Conservation (phyloP, 2,113 vertebrate species). For the Callopanchax toddi region DNA sequence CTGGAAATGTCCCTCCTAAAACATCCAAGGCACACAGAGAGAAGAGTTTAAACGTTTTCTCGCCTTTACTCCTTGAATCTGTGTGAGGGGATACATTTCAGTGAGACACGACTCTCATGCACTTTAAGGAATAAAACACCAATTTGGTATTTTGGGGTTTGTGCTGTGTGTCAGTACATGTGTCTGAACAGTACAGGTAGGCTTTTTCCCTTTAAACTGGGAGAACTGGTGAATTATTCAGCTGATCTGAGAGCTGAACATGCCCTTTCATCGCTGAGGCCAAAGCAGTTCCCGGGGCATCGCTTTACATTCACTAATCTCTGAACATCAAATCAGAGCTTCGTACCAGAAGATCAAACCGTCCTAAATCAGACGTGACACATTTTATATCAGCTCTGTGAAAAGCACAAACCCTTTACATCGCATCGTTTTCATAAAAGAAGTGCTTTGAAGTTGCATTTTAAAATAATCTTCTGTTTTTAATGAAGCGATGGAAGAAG, state of each 20-base stretch:
- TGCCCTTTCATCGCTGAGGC: slow-evolving; percentile 43
- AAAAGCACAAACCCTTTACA: too few relatives aligned
- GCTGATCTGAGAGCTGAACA: slow-evolving; percentile 43
- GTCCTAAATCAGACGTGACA: background rate
- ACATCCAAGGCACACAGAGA: too few relatives aligned
- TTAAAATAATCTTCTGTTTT: too few relatives aligned
- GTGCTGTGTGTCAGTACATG: slow-evolving; percentile 9
- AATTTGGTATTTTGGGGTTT: slow-evolving; percentile 3
- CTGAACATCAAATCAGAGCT: background rate
- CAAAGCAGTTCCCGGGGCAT: slow-evolving; percentile 14
- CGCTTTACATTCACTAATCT: slow-evolving; percentile 41
- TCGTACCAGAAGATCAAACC: background rate
- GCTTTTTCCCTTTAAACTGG: slow-evolving; percentile 7
- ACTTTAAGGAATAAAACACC: slow-evolving; percentile 27
- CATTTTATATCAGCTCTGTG: background rate
- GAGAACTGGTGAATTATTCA: slow-evolving; percentile 57
- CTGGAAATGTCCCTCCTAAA: too few relatives aligned
- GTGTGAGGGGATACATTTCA: background rate
- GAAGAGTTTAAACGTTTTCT: too few relatives aligned
- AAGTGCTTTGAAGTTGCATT: too few relatives aligned
- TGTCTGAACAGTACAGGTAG: slow-evolving; percentile 6
- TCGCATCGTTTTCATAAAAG: too few relatives aligned
- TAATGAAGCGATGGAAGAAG: too few relatives aligned
- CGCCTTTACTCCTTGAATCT: background rate
- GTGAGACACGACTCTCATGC: slow-evolving; percentile 2